Percentiles rank a stretch among this genome's conserved stretches.
Evolutionary conservation across 2,888 invertebrate genomes (phyloP).

Genomic region (Heteromurus nitidus): DNA sequence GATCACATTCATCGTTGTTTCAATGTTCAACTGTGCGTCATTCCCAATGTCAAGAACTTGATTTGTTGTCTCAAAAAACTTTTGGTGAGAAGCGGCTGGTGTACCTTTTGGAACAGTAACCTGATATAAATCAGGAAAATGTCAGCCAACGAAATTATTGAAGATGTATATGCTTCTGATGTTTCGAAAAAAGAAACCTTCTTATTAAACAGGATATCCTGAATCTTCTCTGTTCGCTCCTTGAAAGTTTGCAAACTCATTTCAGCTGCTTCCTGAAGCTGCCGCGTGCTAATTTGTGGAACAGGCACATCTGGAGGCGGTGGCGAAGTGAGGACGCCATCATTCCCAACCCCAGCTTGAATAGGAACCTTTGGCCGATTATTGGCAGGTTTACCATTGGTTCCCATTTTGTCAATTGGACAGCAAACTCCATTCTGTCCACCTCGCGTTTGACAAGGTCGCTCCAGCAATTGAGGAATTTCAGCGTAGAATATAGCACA

Average conservation of each 20-base stretch:
- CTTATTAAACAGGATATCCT: slow-evolving; percentile 71
- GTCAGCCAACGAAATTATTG: no score
- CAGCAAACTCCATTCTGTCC: slow-evolving; percentile 73
- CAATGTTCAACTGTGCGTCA: slow-evolving; percentile 75
- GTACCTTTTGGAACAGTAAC: slow-evolving; percentile 74
- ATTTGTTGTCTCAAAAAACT: slow-evolving; percentile 76
- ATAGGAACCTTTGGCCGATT: slow-evolving; percentile 51
- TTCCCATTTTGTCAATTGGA: slow-evolving; percentile 64
- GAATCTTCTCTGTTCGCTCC: slow-evolving; percentile 66
- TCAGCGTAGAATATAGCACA: slow-evolving; percentile 73
- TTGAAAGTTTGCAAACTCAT: slow-evolving; percentile 74
- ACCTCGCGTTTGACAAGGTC: slow-evolving; percentile 70
- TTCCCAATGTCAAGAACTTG: slow-evolving; percentile 75
- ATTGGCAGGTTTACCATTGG: slow-evolving; percentile 44
- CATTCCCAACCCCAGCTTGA: slow-evolving; percentile 68
- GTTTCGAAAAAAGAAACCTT: slow-evolving; percentile 55
- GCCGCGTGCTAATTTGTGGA: slow-evolving; percentile 75
- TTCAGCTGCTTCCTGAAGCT: slow-evolving; percentile 75
- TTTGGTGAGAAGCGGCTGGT: slow-evolving; percentile 75
- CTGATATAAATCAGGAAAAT: slow-evolving; percentile 40
- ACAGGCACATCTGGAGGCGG: slow-evolving; percentile 75
- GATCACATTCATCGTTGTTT: slow-evolving; percentile 75
- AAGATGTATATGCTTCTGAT: background rate
- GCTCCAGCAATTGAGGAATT: slow-evolving; percentile 72
- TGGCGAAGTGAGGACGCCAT: slow-evolving; percentile 75